Conservation (phyloP, 2,113 vertebrate genomes). For the Fukomys damarensis region DNA sequence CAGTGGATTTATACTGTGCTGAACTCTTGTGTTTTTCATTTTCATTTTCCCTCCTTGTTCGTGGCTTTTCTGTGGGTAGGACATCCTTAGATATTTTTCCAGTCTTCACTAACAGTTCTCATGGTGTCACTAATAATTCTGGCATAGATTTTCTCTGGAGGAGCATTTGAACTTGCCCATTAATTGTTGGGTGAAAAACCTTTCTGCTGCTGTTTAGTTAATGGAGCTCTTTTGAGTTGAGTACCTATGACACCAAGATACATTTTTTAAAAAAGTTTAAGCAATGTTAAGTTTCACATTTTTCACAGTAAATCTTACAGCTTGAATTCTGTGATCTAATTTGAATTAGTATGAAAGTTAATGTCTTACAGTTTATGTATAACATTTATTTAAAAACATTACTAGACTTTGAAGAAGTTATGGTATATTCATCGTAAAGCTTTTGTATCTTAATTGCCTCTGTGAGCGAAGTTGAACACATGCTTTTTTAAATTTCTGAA, state of each 20-base stretch:
- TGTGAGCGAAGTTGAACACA: not conserved
- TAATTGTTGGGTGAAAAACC: not conserved
- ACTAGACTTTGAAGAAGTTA: not conserved
- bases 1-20: not conserved
- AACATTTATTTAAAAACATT: not conserved
- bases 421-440: not conserved
- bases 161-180: not conserved
- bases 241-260: not conserved
- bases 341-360: not conserved
- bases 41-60: not conserved
- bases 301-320: not conserved
- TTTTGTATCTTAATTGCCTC: not conserved
- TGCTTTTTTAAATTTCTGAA: not conserved
- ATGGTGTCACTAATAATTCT: conserved; percentile 16
- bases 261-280: not conserved
- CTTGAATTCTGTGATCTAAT: not conserved
- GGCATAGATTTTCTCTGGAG: conserved; percentile 15
- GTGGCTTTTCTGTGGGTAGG: not conserved
- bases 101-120: conserved; percentile 35
- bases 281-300: not conserved
- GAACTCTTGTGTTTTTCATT: not conserved
- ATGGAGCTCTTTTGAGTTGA: not conserved
- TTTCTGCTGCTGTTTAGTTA: not conserved
- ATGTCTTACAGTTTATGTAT: not conserved
- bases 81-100: not conserved